Evolutionary conservation across 2,113 vertebrate genomes (phyloP).

Genomic region (Orcinus orca): DNA sequence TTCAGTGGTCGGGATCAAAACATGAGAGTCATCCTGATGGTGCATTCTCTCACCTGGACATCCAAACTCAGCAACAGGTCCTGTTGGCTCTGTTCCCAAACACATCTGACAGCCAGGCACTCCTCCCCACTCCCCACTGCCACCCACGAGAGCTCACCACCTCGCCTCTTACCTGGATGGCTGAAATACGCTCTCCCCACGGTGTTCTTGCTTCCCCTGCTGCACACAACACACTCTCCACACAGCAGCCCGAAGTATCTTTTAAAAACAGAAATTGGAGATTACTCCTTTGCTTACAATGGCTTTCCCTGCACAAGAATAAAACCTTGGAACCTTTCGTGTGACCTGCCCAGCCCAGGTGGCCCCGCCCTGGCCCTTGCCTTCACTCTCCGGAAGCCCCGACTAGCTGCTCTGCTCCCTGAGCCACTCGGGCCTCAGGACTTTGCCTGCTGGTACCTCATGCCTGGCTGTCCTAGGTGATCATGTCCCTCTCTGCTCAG

Average conservation of each 20-base stretch:
- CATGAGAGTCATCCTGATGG: too few species aligned
- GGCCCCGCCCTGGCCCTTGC: background rate
- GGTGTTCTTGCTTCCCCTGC: background rate
- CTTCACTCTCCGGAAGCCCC: background rate
- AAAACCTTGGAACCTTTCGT: background rate
- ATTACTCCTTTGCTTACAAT: background rate
- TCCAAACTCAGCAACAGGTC: background rate
- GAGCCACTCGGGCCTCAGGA: too few species aligned
- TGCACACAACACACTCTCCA: background rate
- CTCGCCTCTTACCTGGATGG: background rate
- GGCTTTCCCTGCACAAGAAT: background rate
- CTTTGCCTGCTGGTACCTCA: background rate
- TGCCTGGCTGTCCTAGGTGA: background rate
- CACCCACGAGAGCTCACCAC: accelerated
- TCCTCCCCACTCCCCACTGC: accelerated
- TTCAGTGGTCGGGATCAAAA: background rate
- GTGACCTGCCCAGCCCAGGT: background rate
- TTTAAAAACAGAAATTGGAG: background rate
- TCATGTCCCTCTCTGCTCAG: background rate
- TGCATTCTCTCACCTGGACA: background rate
- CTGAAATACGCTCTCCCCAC: background rate
- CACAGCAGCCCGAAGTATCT: accelerated
- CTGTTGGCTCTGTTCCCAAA: background rate
- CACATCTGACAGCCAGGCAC: background rate
- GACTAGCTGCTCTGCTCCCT: background rate